Percentiles rank a stretch among this genome's conserved stretches.
Evolutionary conservation across 2,113 vertebrate genomes (phyloP).

Genomic region (Rhizomys pruinosus): DNA sequence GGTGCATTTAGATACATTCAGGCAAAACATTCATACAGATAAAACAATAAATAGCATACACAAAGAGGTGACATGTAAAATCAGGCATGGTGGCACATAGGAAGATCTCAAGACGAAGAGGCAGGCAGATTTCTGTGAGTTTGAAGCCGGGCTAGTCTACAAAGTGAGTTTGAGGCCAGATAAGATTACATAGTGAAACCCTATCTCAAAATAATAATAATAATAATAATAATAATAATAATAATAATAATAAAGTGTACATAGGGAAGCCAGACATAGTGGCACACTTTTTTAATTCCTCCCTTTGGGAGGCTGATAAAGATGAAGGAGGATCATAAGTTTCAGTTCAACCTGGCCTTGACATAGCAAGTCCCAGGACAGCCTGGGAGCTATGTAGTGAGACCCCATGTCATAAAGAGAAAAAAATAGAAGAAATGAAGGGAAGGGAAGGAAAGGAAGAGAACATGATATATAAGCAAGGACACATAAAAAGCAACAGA

Average conservation of each 20-base stretch:
- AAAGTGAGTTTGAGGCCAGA: not conserved
- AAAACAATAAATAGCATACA: too few species aligned
- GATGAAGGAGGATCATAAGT: not conserved
- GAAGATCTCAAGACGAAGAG: not conserved
- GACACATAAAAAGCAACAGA: not conserved
- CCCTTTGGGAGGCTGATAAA: not conserved
- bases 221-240: not conserved
- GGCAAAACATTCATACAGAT: too few species aligned
- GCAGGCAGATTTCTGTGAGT: not conserved
- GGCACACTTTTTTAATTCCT: not conserved
- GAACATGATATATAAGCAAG: not conserved
- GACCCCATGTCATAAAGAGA: not conserved
- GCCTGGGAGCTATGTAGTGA: not conserved
- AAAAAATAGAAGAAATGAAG: not conserved
- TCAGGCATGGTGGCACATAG: too few species aligned
- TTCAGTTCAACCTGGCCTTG: not conserved
- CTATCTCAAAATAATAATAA: not conserved
- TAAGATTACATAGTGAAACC: not conserved
- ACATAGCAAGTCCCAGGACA: not conserved
- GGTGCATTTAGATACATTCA: too few species aligned
- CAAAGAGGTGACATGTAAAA: too few species aligned
- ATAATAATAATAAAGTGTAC: not conserved
- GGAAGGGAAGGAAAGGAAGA: too few species aligned
- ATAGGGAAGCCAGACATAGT: not conserved
- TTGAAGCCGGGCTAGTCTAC: not conserved